Percentiles rank a stretch among this genome's conserved stretches.
These are phyloP conservation scores for Anas platyrhynchos DNA, from an alignment of 2,113 vertebrate genomes.

Conservation along the genomic window DNA sequence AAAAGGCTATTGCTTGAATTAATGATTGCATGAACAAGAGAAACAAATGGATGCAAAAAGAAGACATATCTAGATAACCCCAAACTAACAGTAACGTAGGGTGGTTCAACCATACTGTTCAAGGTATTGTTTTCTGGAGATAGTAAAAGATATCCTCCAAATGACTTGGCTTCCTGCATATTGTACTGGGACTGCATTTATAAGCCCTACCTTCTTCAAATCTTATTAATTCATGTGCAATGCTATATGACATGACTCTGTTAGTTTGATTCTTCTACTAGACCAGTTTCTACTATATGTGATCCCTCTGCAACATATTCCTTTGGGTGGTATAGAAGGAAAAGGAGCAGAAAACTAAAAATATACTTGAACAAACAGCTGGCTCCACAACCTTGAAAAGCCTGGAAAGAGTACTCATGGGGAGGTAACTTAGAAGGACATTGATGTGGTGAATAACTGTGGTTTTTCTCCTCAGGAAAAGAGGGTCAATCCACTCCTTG, in stretches of 20 bases:
- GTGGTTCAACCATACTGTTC: neutral
- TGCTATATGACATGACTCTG: neutral
- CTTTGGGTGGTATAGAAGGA: neutral
- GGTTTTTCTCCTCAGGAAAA: neutral
- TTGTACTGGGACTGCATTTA: neutral
- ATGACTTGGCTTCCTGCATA: neutral
- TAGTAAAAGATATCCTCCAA: neutral
- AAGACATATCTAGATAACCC: neutral
- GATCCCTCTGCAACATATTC: neutral
- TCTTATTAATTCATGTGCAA: neutral
- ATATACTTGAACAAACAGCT: neutral
- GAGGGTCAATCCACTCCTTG: neutral
- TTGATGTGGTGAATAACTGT: neutral
- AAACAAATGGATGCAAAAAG: neutral
- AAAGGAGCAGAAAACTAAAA: neutral
- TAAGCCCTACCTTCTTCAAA: neutral
- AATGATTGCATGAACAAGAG: neutral
- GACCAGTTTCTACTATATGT: neutral
- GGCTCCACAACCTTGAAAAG: neutral
- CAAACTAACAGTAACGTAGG: neutral
- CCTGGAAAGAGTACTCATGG: neutral
- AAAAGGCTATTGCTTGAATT: neutral
- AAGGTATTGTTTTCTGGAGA: neutral
- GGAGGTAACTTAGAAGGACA: neutral
- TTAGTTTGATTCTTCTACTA: neutral